Percentiles rank a stretch among this genome's conserved stretches.
phyloP scores from a whole-genome alignment of 2,888 invertebrate genomes.

The Sarcophaga subvicina region DNA sequence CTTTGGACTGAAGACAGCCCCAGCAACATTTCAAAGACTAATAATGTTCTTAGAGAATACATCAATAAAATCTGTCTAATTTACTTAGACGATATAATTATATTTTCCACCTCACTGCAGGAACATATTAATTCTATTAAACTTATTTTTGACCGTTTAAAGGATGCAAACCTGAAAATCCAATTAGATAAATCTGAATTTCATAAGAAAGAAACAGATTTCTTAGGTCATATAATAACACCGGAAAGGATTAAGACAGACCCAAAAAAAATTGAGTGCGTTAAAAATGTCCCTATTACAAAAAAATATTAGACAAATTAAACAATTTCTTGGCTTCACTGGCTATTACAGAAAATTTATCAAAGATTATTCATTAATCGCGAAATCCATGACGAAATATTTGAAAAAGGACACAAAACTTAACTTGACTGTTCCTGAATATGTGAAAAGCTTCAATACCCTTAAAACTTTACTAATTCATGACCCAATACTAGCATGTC shows the following conservation, averaged over 20 bases:
- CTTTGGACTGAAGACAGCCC: slow-evolving; percentile 69
- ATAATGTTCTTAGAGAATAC: too few relatives aligned
- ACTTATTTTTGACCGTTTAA: slow-evolving; percentile 32
- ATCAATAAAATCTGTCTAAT: too few relatives aligned
- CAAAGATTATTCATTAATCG: slow-evolving; percentile 42
- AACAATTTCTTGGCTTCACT: slow-evolving; percentile 57
- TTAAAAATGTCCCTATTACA: slow-evolving; percentile 57
- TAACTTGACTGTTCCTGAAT: slow-evolving; percentile 21
- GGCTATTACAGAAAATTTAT: slow-evolving; percentile 64
- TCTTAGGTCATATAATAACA: slow-evolving; percentile 62
- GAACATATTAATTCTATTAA: too few relatives aligned
- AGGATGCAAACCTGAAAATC: slow-evolving; percentile 57
- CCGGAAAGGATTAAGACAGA: slow-evolving; percentile 61
- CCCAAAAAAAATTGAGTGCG: slow-evolving; percentile 55
- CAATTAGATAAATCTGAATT: slow-evolving; percentile 34
- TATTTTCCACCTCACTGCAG: too few relatives aligned
- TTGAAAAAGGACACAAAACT: slow-evolving; percentile 48
- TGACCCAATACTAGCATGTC: slow-evolving; percentile 53
- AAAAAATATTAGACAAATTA: slow-evolving; percentile 56
- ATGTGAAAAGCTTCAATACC: slow-evolving; percentile 36
- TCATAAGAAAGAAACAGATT: too few relatives aligned
- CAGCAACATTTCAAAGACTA: slow-evolving; percentile 66
- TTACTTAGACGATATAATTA: too few relatives aligned
- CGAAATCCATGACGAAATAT: slow-evolving; percentile 52
- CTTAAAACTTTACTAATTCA: slow-evolving; percentile 46